Evolutionary conservation across 1,140 invertebrate species (phyloP), one percentile per base, ranked within the genome.

Genomic region (Agrypnia vestita): DNA sequence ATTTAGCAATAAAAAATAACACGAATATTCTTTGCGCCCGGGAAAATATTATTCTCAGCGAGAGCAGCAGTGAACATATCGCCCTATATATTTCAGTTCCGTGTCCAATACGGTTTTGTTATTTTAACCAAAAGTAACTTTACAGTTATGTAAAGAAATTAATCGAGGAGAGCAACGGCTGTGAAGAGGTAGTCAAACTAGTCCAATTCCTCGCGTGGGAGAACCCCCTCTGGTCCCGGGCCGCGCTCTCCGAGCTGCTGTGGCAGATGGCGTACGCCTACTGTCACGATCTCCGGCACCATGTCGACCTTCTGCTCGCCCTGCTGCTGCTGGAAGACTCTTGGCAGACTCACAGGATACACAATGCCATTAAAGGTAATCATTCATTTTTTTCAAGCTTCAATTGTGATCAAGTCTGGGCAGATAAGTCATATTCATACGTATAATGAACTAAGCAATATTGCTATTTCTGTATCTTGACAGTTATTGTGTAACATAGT

Each of bases 241-340:
- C 93, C 13, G 96, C 97, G 35, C 91, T 99, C 7, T 94, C 94
- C 55, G 97, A 99, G 90, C 88, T 99, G 21, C 88, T 99, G 15
- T 98, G 96, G 96, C 96, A 97, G 85, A 96, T 98, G 85, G 96
- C 96, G 0, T 98, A 96, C 86, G 96, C 97, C 0, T 99, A 97
- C 88, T 97, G 96, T 49, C 97, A 98, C 86, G 97, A 99, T 86
- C 90, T 99, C 81, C 92, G 96, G 69, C 95, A 97, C 82, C 97
- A 98, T 86, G 94, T 97, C 9, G 97, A 99, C 85, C 91, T 98
- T 15, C 88, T 99, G 49, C 90, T 97, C 8, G 94, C 95, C 64
- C 94, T 99, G 87, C 88, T 99, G 77, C 87, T 97, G 17, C 93
- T 99, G 84, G 96, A 98, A 85, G 98, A 99, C 88, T 97, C 96